These are phyloP conservation scores for Carcinoscorpius rotundicauda DNA, from an alignment of 1,140 invertebrate genomes.

Conservation along the genomic window DNA sequence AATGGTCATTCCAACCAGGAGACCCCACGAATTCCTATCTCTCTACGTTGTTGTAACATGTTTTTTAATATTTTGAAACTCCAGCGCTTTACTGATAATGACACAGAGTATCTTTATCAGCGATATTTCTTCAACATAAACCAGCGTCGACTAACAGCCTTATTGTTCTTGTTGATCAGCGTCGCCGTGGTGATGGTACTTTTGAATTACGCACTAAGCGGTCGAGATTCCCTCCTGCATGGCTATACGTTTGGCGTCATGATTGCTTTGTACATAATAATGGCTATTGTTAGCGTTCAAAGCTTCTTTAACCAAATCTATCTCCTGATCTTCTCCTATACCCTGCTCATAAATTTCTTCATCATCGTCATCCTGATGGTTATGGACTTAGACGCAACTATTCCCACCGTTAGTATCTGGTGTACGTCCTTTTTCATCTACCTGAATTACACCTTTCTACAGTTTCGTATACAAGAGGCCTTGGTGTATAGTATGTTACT, in stretches of 20 bases:
- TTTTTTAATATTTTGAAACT: slow-evolving; percentile 18
- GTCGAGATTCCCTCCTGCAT: slow-evolving; percentile 23
- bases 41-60: slow-evolving; percentile 4
- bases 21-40: too few relatives aligned
- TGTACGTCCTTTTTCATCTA: slow-evolving; percentile 67
- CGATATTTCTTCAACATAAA: slow-evolving; percentile 85
- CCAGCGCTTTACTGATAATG: slow-evolving; percentile 23
- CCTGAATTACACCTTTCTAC: slow-evolving; percentile 73
- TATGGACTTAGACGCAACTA: slow-evolving; percentile 24
- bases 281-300: slow-evolving; percentile 59
- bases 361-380: slow-evolving; percentile 43
- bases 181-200: slow-evolving; percentile 47
- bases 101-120: slow-evolving; percentile 83
- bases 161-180: slow-evolving; percentile 58
- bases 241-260: slow-evolving; percentile 31
- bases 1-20: too few relatives aligned
- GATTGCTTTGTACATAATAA: slow-evolving; percentile 41
- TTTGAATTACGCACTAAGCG: slow-evolving; percentile 33
- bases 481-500: slow-evolving; percentile 54
- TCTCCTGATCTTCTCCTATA: slow-evolving; percentile 64
- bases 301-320: slow-evolving; percentile 78
- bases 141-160: slow-evolving; percentile 73
- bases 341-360: slow-evolving; percentile 56
- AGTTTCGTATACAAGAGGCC: slow-evolving; percentile 60
- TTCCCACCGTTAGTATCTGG: slow-evolving; percentile 45